Evolutionary conservation across 2,797 vertebrate genomes (phyloP).

Genomic region (Eleutherodactylus coqui): DNA sequence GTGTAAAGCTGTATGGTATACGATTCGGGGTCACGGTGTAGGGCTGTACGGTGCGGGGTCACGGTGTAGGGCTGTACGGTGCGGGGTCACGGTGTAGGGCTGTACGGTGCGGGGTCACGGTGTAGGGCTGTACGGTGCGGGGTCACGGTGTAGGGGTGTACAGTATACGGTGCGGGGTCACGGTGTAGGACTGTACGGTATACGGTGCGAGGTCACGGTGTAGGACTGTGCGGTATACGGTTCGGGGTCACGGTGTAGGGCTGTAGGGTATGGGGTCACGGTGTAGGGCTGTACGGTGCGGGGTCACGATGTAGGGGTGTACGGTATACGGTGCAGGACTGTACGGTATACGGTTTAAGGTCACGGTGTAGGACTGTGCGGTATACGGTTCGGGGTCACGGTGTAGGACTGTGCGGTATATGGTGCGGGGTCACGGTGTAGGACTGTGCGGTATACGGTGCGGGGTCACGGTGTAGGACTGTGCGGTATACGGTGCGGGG

Average conservation of each 20-base stretch:
- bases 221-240: background rate
- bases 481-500: too few species aligned
- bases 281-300: background rate
- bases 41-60: background rate
- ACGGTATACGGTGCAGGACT: background rate
- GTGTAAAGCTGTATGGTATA: background rate
- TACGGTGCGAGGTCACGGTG: background rate
- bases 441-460: background rate
- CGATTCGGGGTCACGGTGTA: too few species aligned
- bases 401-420: background rate
- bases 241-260: background rate
- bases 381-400: background rate
- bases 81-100: too few species aligned
- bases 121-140: too few species aligned
- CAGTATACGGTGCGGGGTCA: background rate
- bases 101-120: too few species aligned
- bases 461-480: background rate
- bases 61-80: background rate
- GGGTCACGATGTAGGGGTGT: background rate
- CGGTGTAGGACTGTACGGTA: background rate
- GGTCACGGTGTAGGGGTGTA: too few species aligned
- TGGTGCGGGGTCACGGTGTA: background rate
- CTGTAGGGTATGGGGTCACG: background rate
- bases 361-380: background rate
- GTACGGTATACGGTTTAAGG: background rate